Evolutionary conservation across 2,888 invertebrate genomes (phyloP).

Genomic region (Syritta pipiens): DNA sequence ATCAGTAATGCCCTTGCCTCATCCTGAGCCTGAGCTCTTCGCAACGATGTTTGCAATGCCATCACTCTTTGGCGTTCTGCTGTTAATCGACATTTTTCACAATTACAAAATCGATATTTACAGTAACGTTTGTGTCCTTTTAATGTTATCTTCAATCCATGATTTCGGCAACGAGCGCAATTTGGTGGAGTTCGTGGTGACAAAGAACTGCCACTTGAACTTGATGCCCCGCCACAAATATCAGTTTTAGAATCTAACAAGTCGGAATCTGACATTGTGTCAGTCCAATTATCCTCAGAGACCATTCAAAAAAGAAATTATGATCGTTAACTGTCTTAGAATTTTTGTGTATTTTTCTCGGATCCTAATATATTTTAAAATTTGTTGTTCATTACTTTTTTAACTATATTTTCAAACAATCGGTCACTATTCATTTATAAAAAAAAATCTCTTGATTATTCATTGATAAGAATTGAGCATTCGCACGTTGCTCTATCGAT

Average conservation of each 20-base stretch:
- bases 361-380: neutral
- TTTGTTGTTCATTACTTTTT: neutral
- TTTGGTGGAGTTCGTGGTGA: slow-evolving; percentile 91
- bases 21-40: slow-evolving; percentile 92
- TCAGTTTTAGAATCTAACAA: slow-evolving; percentile 81
- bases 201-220: slow-evolving; percentile 81
- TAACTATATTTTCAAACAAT: neutral
- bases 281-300: slow-evolving; percentile 78
- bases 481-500: slow-evolving; percentile 34
- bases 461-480: no score
- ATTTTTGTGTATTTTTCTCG: neutral
- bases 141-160: slow-evolving; percentile 91
- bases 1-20: slow-evolving; percentile 82
- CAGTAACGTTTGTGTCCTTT: slow-evolving; percentile 97
- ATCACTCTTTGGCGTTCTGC: slow-evolving; percentile 93
- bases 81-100: slow-evolving; percentile 92
- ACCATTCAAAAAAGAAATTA: slow-evolving; percentile 74
- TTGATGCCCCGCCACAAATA: slow-evolving; percentile 80
- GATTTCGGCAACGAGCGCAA: slow-evolving; percentile 95
- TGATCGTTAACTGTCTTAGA: neutral
- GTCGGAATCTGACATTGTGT: slow-evolving; percentile 81
- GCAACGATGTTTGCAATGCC: slow-evolving; percentile 91
- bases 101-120: slow-evolving; percentile 89
- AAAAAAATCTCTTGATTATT: no score
- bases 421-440: neutral